These are phyloP conservation scores for Cheilosia urbana DNA, from an alignment of 2,888 invertebrate species.

Conservation along the genomic window DNA sequence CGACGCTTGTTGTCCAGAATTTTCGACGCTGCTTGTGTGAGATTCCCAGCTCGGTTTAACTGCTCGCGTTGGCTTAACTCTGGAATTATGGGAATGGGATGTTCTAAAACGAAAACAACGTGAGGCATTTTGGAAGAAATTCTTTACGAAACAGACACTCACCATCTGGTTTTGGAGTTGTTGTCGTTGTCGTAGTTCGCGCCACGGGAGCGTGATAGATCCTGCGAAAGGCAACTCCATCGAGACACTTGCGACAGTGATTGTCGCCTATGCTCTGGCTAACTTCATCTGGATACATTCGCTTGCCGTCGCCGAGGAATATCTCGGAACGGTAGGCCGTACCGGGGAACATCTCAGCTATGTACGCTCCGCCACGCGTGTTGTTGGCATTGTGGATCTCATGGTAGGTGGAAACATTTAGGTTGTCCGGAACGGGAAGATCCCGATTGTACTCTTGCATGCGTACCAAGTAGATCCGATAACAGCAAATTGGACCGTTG, in stretches of 20 bases:
- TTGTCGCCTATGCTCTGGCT: slow-evolving; percentile 78
- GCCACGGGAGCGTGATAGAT: slow-evolving; percentile 54
- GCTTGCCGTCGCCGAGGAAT: slow-evolving; percentile 89
- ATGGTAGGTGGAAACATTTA: slow-evolving; percentile 89
- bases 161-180: slow-evolving; percentile 73
- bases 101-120: slow-evolving; percentile 32
- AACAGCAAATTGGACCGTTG: slow-evolving; percentile 95
- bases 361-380: slow-evolving; percentile 88
- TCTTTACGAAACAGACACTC: slow-evolving; percentile 6
- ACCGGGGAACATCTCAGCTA: slow-evolving; percentile 93
- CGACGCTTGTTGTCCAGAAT: slow-evolving; percentile 79
- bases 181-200: slow-evolving; percentile 49
- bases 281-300: slow-evolving; percentile 79
- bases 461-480: slow-evolving; percentile 91
- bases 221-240: slow-evolving; percentile 77
- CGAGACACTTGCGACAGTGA: slow-evolving; percentile 80
- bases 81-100: slow-evolving; percentile 68
- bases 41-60: slow-evolving; percentile 79
- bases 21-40: slow-evolving; percentile 80
- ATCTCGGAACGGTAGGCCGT: slow-evolving; percentile 87
- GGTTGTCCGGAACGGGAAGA: slow-evolving; percentile 88
- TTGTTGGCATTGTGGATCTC: slow-evolving; percentile 89
- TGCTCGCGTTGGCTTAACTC: slow-evolving; percentile 79
- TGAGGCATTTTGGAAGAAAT: not conserved
- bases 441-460: slow-evolving; percentile 86